Base-by-base conservation (phyloP, 2,888 invertebrate species). In the Cerastoderma edule region DNA sequence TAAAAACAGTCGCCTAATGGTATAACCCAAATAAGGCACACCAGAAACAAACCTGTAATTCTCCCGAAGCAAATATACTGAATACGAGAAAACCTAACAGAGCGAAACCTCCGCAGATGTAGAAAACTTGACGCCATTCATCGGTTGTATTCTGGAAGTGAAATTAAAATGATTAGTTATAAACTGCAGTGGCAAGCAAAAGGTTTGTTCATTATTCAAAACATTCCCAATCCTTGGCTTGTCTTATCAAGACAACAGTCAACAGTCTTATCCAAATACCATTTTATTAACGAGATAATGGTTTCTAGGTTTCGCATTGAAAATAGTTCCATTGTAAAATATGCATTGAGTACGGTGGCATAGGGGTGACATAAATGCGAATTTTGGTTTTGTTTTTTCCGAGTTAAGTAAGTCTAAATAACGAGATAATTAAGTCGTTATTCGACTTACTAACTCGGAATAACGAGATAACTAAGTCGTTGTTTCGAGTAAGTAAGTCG, bases 51-150 rank as follows among this genome's bases (percentile, higher is more conserved):
- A 78, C 79, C 70, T 80, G 80, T 3, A 83, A 54, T 69, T 84
- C 84, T 0, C 87, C 87, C 24, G 84, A 83, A 0, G 80, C 85
- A 39, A 88, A 81, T 5, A 80, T 19, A 24, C 67, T 28, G 56
- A 72, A 86, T 2, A 88, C 32, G 8, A 88, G n/a, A 0, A 80
- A 67, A 3, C 86, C 87, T 19, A 82, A 48, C 16, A 75, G 53
- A n/a, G 72, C 74, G 48, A 84, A 73, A 4, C 75, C 86, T 16
- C 85, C 84, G 70, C 87, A 86, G 0, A 86, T 75, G 67, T 82
- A 86, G 60, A 88, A 85, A 27, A 88, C 86, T 16, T 63, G 75
- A 19, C 83, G 70, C 87, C 87, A 88, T 72, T 88, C 86, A 28
- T 86, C 86, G 0, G 78, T 78, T 19, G 83, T 83, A 63, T 82